A percentile compares a stretch with the other conserved stretches of the same genome.
Evolutionary conservation across 1,140 invertebrate genomes (phyloP).

Genomic region (Drosophila mauritiana): DNA sequence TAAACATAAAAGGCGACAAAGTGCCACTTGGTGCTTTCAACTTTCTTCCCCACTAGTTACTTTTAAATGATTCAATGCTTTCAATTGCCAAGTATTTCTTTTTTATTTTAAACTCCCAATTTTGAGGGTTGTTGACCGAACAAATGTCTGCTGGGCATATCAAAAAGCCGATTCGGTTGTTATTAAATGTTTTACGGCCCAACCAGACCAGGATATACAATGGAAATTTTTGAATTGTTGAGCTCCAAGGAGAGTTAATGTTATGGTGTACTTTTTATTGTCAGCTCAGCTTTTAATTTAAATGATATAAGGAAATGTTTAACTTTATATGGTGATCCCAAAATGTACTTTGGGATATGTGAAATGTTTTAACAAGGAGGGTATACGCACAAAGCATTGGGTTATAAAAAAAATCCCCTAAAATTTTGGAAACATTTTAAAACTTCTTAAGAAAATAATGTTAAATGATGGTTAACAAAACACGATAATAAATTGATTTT

Average conservation of each 20-base stretch:
- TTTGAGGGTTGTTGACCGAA: slow-evolving; percentile 54
- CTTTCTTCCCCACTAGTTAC: slow-evolving; percentile 55
- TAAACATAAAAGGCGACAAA: slow-evolving; percentile 81
- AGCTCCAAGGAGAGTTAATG: slow-evolving; percentile 52
- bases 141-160: slow-evolving; percentile 51
- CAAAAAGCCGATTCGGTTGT: slow-evolving; percentile 53
- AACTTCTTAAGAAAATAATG: too few species aligned
- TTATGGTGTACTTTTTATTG: slow-evolving; percentile 69
- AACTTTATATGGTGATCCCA: slow-evolving; percentile 52
- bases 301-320: slow-evolving; percentile 70
- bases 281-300: slow-evolving; percentile 78
- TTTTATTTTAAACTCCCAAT: slow-evolving; percentile 41
- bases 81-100: slow-evolving; percentile 36
- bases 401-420: background rate
- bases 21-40: slow-evolving; percentile 73
- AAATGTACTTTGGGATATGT: slow-evolving; percentile 20
- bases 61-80: slow-evolving; percentile 76
- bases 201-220: slow-evolving; percentile 25
- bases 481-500: too few species aligned
- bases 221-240: slow-evolving; percentile 60
- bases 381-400: background rate
- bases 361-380: slow-evolving; percentile 12
- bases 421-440: too few species aligned
- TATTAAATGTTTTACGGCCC: slow-evolving; percentile 78
- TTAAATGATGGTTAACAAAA: too few species aligned